Evolutionary conservation across 2,888 invertebrate species (phyloP).

Genomic region (Polydesmus complanatus): DNA sequence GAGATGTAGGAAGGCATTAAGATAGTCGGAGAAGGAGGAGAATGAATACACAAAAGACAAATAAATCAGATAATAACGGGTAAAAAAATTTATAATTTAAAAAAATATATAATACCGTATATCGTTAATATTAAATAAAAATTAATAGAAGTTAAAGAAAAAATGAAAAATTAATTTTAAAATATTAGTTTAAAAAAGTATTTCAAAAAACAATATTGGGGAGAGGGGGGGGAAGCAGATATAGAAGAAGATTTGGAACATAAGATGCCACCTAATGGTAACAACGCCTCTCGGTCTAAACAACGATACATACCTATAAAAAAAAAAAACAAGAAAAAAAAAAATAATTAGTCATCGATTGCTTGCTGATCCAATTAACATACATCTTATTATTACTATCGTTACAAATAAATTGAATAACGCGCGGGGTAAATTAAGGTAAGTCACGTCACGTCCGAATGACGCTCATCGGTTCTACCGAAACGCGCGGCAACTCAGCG

Average conservation of each 20-base stretch:
- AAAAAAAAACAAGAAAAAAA: not conserved
- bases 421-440: too few species aligned
- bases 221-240: not conserved
- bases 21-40: not conserved
- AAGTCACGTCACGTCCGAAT: too few species aligned
- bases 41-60: not conserved
- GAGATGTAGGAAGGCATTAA: not conserved
- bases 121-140: too few species aligned
- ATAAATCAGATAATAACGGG: not conserved
- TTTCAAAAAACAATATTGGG: too few species aligned
- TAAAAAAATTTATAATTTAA: too few species aligned
- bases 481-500: too few species aligned
- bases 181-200: too few species aligned
- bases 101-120: too few species aligned
- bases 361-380: too few species aligned
- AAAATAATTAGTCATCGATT: not conserved
- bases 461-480: too few species aligned
- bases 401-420: too few species aligned
- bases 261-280: not conserved
- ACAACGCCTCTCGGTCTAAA: not conserved
- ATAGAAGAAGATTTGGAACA: not conserved
- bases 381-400: too few species aligned
- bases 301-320: not conserved
- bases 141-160: not conserved
- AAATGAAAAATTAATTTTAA: not conserved